Percentiles rank a stretch among this genome's conserved stretches.
Conservation (phyloP, 2,888 invertebrate species). For the Shargacucullia verbasci region DNA sequence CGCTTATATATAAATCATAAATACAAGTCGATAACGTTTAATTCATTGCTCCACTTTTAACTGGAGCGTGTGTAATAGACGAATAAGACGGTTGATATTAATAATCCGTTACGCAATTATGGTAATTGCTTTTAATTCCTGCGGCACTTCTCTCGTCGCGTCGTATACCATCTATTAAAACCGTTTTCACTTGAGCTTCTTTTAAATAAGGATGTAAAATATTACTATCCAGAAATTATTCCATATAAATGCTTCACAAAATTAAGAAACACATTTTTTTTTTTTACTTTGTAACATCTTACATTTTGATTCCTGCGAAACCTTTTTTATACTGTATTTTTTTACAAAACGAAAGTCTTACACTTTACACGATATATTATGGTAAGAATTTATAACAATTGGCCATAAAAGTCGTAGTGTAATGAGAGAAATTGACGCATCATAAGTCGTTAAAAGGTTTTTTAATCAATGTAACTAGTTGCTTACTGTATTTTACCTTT, state of each 20-base stretch:
- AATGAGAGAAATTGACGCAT: conserved; percentile 45
- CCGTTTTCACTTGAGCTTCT: conserved; percentile 10
- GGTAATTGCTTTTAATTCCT: conserved; percentile 67
- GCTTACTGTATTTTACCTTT: neutral
- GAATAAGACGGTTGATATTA: conserved; percentile 52
- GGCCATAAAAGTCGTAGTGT: conserved; percentile 28
- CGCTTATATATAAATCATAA: conserved; percentile 31
- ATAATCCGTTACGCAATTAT: conserved; percentile 67
- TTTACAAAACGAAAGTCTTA: too few relatives aligned
- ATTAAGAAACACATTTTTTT: too few relatives aligned
- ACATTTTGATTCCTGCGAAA: too few relatives aligned
- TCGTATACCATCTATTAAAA: conserved; percentile 31
- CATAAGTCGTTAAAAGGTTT: conserved; percentile 19
- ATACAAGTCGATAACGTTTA: conserved; percentile 33
- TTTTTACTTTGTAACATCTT: too few relatives aligned
- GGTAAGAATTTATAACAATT: conserved; percentile 19
- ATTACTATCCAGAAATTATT: neutral
- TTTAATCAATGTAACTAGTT: too few relatives aligned
- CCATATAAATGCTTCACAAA: neutral
- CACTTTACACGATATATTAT: too few relatives aligned
- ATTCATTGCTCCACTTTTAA: conserved; percentile 49
- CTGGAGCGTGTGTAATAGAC: conserved; percentile 52
- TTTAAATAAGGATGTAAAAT: conserved; percentile 12
- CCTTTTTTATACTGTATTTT: too few relatives aligned
- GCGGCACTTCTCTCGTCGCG: conserved; percentile 23